Evolutionary conservation across 92 coral and sea anemone genomes (phyloP).

Genomic region (Porites lobata): DNA sequence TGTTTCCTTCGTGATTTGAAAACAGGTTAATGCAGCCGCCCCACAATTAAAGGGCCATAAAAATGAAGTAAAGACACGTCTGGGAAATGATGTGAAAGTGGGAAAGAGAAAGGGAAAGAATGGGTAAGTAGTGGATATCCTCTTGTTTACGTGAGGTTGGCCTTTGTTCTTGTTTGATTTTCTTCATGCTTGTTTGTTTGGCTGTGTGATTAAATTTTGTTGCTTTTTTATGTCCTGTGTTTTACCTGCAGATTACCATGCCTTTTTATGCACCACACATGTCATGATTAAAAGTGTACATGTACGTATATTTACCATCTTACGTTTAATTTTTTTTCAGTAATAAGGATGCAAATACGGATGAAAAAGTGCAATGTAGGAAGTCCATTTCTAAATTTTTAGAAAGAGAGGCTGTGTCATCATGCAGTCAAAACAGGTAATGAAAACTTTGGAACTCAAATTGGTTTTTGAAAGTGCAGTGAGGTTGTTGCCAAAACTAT

Average conservation of each 20-base stretch:
- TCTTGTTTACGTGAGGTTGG: too few species aligned
- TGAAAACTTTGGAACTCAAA: background rate
- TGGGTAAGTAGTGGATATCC: background rate
- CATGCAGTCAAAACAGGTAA: background rate
- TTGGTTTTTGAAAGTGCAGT: background rate
- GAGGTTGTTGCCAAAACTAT: background rate
- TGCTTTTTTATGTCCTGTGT: too few species aligned
- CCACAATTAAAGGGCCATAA: constrained; percentile 31
- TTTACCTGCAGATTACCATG: background rate
- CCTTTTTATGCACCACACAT: background rate
- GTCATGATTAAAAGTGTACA: too few species aligned
- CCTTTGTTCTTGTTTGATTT: background rate
- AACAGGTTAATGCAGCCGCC: constrained; percentile 47
- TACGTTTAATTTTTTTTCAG: background rate
- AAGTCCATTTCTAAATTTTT: background rate
- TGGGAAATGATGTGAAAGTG: constrained; percentile 25
- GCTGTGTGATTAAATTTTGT: background rate
- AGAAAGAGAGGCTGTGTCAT: background rate
- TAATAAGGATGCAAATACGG: background rate
- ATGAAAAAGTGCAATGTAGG: background rate
- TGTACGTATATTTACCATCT: background rate
- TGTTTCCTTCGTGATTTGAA: background rate
- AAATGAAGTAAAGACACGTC: constrained; percentile 12
- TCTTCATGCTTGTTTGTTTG: background rate
- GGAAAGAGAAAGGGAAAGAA: constrained; percentile 43